phyloP scores from a whole-genome alignment of 2,888 invertebrate genomes.

The Trichogramma dendrolimi region DNA sequence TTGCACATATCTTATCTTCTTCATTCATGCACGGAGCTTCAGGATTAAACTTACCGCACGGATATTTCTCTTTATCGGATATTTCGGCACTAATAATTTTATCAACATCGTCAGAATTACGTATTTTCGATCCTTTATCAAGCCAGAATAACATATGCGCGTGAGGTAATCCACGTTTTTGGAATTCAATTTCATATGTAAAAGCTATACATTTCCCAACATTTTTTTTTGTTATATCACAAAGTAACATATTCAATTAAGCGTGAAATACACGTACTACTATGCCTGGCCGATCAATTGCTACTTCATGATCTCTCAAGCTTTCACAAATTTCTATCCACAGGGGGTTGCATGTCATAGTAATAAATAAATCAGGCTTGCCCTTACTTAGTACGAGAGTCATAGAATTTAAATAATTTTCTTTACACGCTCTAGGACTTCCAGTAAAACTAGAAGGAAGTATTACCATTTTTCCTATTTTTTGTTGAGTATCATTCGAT shows the following conservation, averaged over 20 bases:
- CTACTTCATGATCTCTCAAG: background rate
- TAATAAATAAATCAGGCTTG: slow-evolving; percentile 2
- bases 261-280: no score
- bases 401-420: slow-evolving; percentile 9
- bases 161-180: slow-evolving; percentile 5
- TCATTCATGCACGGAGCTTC: slow-evolving; percentile 11
- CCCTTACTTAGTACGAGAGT: background rate
- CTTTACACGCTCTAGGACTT: background rate
- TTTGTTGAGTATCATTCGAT: background rate
- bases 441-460: slow-evolving; percentile 4
- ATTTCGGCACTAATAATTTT: slow-evolving; percentile 4
- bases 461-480: slow-evolving; percentile 5
- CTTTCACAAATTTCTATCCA: slow-evolving; percentile 4
- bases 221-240: slow-evolving; percentile 3
- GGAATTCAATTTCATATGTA: background rate
- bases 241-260: background rate
- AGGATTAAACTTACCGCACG: slow-evolving; percentile 4
- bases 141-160: slow-evolving; percentile 5
- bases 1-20: slow-evolving; percentile 7
- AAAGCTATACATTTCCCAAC: background rate
- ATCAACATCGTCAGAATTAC: slow-evolving; percentile 5
- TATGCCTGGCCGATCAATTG: slow-evolving; percentile 1
- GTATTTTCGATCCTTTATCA: background rate
- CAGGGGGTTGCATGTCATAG: slow-evolving; percentile 4
- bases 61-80: slow-evolving; percentile 4